A percentile compares a stretch with the other conserved stretches of the same genome.
These are phyloP conservation scores for Hipparchia sbordonii DNA, from an alignment of 2,888 invertebrate species.

Conservation along the genomic window DNA sequence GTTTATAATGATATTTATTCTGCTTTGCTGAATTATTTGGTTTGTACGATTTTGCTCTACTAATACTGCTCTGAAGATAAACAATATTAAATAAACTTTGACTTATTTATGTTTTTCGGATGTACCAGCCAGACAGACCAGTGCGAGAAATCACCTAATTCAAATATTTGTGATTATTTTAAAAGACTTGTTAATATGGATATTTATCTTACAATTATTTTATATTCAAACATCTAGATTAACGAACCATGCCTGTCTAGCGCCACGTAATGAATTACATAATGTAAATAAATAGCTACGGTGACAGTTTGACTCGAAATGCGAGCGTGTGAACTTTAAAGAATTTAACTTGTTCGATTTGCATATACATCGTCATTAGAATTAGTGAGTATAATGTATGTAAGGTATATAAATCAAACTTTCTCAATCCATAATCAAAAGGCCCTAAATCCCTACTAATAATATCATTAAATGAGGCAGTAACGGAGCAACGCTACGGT, in stretches of 20 bases:
- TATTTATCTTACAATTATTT: neutral
- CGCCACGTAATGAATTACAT: conserved; percentile 28
- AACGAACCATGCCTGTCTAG: conserved; percentile 23
- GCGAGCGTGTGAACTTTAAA: conserved; percentile 6
- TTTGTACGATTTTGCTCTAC: no score
- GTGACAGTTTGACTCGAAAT: conserved; percentile 18
- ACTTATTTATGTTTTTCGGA: no score
- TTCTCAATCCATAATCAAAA: neutral
- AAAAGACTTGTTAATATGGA: neutral
- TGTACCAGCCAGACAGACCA: no score
- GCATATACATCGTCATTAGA: neutral
- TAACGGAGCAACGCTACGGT: no score
- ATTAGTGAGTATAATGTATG: neutral
- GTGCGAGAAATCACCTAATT: neutral
- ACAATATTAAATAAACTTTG: no score
- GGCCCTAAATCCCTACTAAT: no score
- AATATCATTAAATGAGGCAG: no score
- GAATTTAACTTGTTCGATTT: neutral
- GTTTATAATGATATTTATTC: no score
- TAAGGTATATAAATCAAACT: neutral
- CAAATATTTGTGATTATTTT: neutral
- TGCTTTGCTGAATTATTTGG: no score
- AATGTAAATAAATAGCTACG: conserved; percentile 27
- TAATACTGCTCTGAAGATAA: no score
- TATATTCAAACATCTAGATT: neutral